A percentile compares a stretch with the other conserved stretches of the same genome.
Evolutionary conservation across 2,888 invertebrate species (phyloP).

Genomic region (Pardosa pseudoannulata): DNA sequence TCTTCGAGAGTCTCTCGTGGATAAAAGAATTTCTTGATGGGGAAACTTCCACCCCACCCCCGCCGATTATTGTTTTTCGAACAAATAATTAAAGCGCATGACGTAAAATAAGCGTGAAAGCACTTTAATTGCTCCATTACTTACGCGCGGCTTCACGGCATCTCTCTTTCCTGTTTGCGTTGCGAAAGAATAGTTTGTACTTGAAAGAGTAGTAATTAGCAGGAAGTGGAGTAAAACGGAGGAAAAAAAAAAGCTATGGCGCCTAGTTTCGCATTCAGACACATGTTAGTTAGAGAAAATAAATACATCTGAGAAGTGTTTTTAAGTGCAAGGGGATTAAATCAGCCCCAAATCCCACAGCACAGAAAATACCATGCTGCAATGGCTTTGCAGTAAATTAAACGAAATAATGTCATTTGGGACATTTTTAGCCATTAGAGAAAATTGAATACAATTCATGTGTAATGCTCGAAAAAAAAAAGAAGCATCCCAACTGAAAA

Average conservation of each 20-base stretch:
- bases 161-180: neutral
- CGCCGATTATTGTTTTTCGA: slow-evolving; percentile 31
- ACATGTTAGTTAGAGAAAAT: slow-evolving; percentile 7
- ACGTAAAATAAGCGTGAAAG: slow-evolving; percentile 23
- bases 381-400: too few relatives aligned
- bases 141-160: neutral
- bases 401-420: too few relatives aligned
- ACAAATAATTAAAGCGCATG: slow-evolving; percentile 52
- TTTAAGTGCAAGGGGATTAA: neutral
- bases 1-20: neutral
- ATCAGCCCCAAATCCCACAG: neutral
- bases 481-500: too few relatives aligned
- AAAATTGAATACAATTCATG: too few relatives aligned
- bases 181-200: neutral
- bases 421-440: too few relatives aligned
- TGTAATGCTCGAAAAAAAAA: too few relatives aligned
- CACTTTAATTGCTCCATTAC: slow-evolving; percentile 22
- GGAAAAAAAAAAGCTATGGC: neutral
- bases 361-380: too few relatives aligned
- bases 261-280: neutral
- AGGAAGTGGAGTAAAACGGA: slow-evolving; percentile 6
- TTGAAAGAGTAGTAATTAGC: slow-evolving; percentile 10
- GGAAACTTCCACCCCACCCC: neutral
- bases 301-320: slow-evolving; percentile 6
- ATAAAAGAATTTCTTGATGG: slow-evolving; percentile 4